phyloP scores from a whole-genome alignment of 2,797 vertebrate genomes.

The Enteromius viviparus region DNA sequence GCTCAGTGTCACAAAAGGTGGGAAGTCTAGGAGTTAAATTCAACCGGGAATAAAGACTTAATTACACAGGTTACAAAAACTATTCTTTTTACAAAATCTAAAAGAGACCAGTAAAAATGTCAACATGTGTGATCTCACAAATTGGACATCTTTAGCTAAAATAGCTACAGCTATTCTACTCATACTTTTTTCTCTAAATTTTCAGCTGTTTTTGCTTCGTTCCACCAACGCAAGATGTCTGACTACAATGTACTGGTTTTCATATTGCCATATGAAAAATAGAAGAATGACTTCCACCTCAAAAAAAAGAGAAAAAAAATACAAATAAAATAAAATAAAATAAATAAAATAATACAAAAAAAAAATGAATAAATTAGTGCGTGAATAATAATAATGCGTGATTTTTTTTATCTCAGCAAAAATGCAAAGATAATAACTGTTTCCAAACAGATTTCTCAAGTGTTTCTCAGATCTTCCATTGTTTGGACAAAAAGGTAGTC shows the following conservation, averaged over 20 bases:
- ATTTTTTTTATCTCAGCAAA: neutral
- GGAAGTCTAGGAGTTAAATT: neutral
- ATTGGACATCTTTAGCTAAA: neutral
- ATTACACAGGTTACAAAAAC: conserved; percentile 2
- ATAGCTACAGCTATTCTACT: neutral
- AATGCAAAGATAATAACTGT: neutral
- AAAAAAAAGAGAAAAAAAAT: neutral
- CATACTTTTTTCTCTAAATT: neutral
- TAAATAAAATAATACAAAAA: no score
- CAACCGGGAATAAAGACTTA: neutral
- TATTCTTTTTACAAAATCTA: conserved; percentile 2
- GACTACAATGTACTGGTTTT: neutral
- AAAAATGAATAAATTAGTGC: neutral
- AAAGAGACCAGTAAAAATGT: neutral
- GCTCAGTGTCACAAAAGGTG: conserved; percentile 13
- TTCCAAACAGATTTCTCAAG: neutral
- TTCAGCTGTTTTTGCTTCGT: neutral
- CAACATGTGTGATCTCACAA: neutral
- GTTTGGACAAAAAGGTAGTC: neutral
- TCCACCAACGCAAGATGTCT: neutral
- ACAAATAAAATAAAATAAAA: no score
- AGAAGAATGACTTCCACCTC: neutral
- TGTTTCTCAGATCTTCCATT: neutral
- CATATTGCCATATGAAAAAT: neutral
- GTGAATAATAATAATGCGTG: no score